Evolutionary conservation across 2,113 vertebrate species (phyloP), one percentile per base, ranked within the genome.

Genomic region (Dicrurus megarhynchus): DNA sequence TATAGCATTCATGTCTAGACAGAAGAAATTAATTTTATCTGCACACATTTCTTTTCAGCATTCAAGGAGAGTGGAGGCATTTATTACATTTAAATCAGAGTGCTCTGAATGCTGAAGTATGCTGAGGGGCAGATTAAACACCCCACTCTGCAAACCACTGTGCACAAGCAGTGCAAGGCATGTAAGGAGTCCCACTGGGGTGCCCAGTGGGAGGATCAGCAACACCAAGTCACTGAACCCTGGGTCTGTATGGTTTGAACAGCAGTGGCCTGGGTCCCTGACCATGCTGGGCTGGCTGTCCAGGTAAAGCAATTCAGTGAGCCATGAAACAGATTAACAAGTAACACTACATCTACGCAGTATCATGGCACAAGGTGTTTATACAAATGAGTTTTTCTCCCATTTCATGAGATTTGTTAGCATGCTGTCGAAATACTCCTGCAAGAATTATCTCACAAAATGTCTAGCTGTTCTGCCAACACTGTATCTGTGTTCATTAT

Each of bases 1-100:
- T 92, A 55, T 19, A 37, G 32, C 65, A 61, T 84, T 37, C 56
- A 35, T 63, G 56, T 64, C 27, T 47, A 76, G 52, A 42, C 56
- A 88, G 60, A 15, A 90, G 61, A 93, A 95, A 83, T 78, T 39
- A 90, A 67, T 88, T 90, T 94, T 19, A 63, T 67, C 63, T 91
- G 23, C 55, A 91, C 55, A 57, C 7, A 39, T 80, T 77, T 86
- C 19, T 61, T 22, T 73, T 65, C 90, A 83, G 44, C 20, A 53
- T 61, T 80, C 78, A 50, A 50, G 71, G 23, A 16, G 17, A 68
- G 30, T 49, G 35, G 50, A 83, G 61, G n/a, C n/a, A 79, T 93
- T 80, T 5, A 50, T 71, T 86, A 84, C 63, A 80, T 64, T 64
- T 24, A 84, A 75, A 87, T 70, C 42, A 39, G 7, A 63, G 49